Evolutionary conservation across 2,888 invertebrate genomes (phyloP), one percentile per base, ranked within the genome.

Genomic region (Macrophya annulata): DNA sequence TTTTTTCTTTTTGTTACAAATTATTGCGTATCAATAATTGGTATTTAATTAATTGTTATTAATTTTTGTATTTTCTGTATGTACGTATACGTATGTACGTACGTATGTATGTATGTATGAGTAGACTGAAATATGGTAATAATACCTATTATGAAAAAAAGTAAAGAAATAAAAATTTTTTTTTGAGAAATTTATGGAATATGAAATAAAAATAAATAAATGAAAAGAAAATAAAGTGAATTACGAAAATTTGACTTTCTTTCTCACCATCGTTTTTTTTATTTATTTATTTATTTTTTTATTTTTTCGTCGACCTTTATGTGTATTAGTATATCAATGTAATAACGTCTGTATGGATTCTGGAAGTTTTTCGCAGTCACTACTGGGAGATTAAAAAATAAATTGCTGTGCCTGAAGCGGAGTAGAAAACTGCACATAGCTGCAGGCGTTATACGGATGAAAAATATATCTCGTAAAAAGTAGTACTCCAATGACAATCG

Each of bases 401-500:
- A 77, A 77, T 77, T 77, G 74, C 74, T 21, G 21, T 12, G 45
- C 74, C 74, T 45, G 74, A 17, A 74, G 74, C 68, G 17, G 68
- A 68, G 68, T 37, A 68, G 68, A 12, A 45, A 55, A 55, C 55
- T 45, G n/a, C 45, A 45, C 15, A 74, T 9, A 55, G 74, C 48
- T 76, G 76, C 76, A 51, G 51, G 51, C 51, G 72, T 72, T 72
- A 45, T 72, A 72, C 72, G 48, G 59, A 79, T 72, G 68, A 83
- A 83, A 65, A 83, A 83, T 83, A 31, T 83, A 62, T 45, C 68
- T 65, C 17, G 83, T 83, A 68, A 31, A 81, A 62, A 83, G 45
- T 72, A 72, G 83, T 83, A 83, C 83, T 71, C 37, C 90, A 90
- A 91, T 92, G 91, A 92, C 92, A 92, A 92, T 92, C 90, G 91